Evolutionary conservation across 2,797 vertebrate genomes (phyloP).

Genomic region (Toxotes lorentzi): DNA sequence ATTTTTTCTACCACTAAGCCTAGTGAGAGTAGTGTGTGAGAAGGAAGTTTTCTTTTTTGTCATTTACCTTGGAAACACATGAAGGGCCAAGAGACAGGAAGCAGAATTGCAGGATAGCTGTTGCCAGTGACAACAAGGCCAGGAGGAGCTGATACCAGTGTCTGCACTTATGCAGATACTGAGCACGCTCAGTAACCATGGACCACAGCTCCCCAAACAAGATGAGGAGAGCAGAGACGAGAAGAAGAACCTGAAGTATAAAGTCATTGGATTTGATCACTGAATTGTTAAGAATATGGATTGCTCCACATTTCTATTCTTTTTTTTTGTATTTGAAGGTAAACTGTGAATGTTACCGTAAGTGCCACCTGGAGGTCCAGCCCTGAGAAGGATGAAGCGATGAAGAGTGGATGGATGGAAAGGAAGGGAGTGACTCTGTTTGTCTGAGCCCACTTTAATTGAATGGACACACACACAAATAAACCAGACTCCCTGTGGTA

Average conservation of each 20-base stretch:
- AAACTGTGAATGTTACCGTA: slow-evolving; percentile 66
- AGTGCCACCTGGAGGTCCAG: slow-evolving; percentile 77
- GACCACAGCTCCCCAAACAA: slow-evolving; percentile 72
- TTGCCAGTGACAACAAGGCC: slow-evolving; percentile 73
- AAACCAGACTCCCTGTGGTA: slow-evolving; percentile 82
- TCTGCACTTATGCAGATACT: slow-evolving; percentile 50
- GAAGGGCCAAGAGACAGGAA: slow-evolving; percentile 64
- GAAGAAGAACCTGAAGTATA: slow-evolving; percentile 77
- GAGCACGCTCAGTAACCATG: slow-evolving; percentile 62
- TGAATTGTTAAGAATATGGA: background rate
- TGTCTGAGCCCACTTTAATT: slow-evolving; percentile 57
- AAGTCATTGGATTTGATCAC: background rate
- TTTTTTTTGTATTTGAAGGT: background rate
- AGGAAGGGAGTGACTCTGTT: slow-evolving; percentile 59
- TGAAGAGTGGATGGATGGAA: slow-evolving; percentile 77
- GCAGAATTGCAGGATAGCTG: slow-evolving; percentile 78
- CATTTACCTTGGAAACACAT: slow-evolving; percentile 69
- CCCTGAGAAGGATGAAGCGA: slow-evolving; percentile 68
- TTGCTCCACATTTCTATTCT: background rate
- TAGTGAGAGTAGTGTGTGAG: background rate
- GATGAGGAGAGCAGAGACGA: slow-evolving; percentile 78
- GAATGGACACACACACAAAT: slow-evolving; percentile 80
- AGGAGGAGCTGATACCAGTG: slow-evolving; percentile 77
- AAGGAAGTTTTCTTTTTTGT: background rate
- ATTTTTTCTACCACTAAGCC: background rate